Conservation (phyloP, 2,888 invertebrate species). For the Polylopha cassiicola region DNA sequence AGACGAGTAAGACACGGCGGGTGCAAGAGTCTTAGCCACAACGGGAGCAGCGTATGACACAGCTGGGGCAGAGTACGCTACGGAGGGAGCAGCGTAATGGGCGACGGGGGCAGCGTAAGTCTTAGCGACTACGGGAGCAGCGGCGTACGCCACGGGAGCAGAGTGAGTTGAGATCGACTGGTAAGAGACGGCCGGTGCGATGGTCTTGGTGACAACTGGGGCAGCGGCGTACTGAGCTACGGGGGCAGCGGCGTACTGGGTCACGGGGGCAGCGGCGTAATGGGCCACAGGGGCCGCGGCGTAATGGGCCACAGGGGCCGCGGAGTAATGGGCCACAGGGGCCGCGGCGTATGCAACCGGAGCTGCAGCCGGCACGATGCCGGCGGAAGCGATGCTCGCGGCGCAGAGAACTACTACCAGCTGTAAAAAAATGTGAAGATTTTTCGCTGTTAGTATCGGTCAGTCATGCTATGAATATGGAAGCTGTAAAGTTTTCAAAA, state of each 20-base stretch:
- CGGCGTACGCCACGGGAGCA: constrained; percentile 50
- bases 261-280: constrained; percentile 31
- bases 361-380: constrained; percentile 62
- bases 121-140: constrained; percentile 57
- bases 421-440: constrained; percentile 37
- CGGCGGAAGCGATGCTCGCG: constrained; percentile 79
- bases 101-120: constrained; percentile 49
- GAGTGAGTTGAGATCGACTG: constrained; percentile 47
- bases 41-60: constrained; percentile 28
- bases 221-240: constrained; percentile 37
- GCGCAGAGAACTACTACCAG: constrained; percentile 76
- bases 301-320: constrained; percentile 26
- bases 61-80: constrained; percentile 22
- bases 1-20: constrained; percentile 28
- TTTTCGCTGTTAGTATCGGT: too few relatives aligned
- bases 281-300: constrained; percentile 12
- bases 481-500: too few relatives aligned
- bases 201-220: constrained; percentile 40
- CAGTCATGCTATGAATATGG: too few relatives aligned
- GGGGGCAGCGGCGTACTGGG: constrained; percentile 13
- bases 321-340: constrained; percentile 35
- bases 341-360: constrained; percentile 69
- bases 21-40: constrained; percentile 27
- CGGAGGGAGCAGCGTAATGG: constrained; percentile 32
- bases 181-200: constrained; percentile 47